A percentile compares a stretch with the other conserved stretches of the same genome.
These are phyloP conservation scores for Trisateles emortualis DNA, from an alignment of 2,888 invertebrate species.

Conservation along the genomic window DNA sequence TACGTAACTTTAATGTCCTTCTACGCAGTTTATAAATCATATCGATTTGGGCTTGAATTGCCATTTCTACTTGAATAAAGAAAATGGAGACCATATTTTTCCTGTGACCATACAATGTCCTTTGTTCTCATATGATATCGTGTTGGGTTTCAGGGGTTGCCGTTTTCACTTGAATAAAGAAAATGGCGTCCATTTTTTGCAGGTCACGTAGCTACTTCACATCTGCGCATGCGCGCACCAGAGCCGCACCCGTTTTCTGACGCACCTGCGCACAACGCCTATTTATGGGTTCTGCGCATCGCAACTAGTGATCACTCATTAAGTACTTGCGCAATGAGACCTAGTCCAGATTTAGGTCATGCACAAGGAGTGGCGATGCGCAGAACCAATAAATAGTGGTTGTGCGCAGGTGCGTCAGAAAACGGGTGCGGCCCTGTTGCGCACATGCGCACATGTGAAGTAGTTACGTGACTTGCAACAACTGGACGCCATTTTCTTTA, in stretches of 20 bases:
- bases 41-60: too few species aligned
- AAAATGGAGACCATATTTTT: neutral
- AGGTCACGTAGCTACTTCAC: too few species aligned
- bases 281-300: neutral
- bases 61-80: too few species aligned
- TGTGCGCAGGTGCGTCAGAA: neutral
- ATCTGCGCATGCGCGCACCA: neutral
- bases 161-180: neutral
- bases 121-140: too few species aligned
- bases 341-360: neutral
- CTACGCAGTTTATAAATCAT: too few species aligned
- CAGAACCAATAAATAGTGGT: neutral
- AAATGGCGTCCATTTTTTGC: neutral
- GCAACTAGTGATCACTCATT: neutral
- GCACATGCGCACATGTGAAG: neutral
- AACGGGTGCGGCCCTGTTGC: neutral
- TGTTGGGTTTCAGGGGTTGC: too few species aligned
- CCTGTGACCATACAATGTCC: too few species aligned
- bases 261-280: neutral
- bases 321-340: neutral
- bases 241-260: neutral
- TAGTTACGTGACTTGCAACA: too few species aligned
- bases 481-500: neutral
- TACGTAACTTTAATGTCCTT: too few species aligned
- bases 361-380: neutral